A percentile compares a stretch with the other conserved stretches of the same genome.
Evolutionary conservation across 2,113 vertebrate species (phyloP).

Genomic region (Piaya cayana): DNA sequence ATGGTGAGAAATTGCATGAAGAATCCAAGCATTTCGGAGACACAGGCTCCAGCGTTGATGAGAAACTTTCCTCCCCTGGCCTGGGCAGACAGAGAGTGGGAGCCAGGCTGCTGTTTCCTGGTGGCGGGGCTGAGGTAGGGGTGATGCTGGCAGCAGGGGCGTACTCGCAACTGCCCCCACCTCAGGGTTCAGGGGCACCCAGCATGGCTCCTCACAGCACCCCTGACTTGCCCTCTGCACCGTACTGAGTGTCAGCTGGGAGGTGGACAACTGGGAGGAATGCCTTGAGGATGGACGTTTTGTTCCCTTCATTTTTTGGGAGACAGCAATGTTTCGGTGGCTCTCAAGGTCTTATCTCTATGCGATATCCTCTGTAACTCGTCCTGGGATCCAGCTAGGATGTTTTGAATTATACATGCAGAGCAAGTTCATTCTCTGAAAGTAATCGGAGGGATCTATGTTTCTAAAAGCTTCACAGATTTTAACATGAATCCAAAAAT

Average conservation of each 20-base stretch:
- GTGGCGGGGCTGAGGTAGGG: background rate
- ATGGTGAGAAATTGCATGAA: background rate
- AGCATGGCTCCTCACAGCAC: accelerated
- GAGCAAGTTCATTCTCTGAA: background rate
- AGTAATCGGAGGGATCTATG: background rate
- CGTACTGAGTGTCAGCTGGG: accelerated
- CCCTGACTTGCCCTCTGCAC: background rate
- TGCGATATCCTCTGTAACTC: background rate
- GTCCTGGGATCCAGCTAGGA: background rate
- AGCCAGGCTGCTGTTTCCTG: background rate
- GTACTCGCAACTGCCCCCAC: background rate
- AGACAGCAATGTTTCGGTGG: background rate
- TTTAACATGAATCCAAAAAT: constrained; percentile 8
- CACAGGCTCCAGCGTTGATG: accelerated
- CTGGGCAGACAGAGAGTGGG: no score
- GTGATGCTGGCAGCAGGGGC: accelerated
- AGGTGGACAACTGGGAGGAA: background rate
- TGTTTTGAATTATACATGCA: constrained; percentile 1
- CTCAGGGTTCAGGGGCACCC: background rate
- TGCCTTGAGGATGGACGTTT: background rate
- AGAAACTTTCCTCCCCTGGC: background rate
- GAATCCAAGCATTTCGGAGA: accelerated
- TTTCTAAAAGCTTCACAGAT: constrained; percentile 24
- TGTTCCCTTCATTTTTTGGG: background rate
- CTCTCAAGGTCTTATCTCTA: background rate